phyloP scores from a whole-genome alignment of 2,888 invertebrate genomes.

The Argyra leucocephala region DNA sequence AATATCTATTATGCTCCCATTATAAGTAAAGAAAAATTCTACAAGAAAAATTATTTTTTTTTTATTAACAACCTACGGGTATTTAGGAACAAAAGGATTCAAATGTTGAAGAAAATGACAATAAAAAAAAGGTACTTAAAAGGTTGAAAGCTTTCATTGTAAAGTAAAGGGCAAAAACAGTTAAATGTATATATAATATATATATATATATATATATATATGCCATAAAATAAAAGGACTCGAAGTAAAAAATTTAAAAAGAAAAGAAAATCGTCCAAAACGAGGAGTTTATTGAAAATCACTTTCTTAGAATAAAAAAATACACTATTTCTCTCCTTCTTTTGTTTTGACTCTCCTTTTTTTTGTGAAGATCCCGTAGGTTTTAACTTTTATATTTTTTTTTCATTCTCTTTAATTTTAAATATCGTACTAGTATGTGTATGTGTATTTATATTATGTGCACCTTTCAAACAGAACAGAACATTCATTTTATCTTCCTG shows the following conservation, averaged over 20 bases:
- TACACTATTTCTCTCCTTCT: not conserved
- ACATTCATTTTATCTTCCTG: not conserved
- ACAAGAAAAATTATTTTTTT: not conserved
- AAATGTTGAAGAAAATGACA: not conserved
- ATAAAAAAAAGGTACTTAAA: not conserved
- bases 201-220: no score
- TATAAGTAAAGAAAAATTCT: no score
- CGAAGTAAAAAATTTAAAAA: not conserved
- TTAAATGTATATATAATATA: not conserved
- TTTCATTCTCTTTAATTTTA: no score
- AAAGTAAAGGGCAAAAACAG: not conserved
- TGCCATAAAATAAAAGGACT: not conserved
- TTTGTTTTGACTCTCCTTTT: not conserved
- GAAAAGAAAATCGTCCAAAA: not conserved
- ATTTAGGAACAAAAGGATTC: not conserved
- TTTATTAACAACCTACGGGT: not conserved
- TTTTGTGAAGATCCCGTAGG: not conserved
- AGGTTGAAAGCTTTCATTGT: not conserved
- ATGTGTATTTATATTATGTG: no score
- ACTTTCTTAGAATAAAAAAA: not conserved
- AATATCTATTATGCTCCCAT: not conserved
- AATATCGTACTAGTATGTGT: no score
- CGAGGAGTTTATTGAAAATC: not conserved
- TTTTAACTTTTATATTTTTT: not conserved
- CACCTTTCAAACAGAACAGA: no score